phyloP scores from a whole-genome alignment of 2,888 invertebrate genomes.

The Anoncus sp. region DNA sequence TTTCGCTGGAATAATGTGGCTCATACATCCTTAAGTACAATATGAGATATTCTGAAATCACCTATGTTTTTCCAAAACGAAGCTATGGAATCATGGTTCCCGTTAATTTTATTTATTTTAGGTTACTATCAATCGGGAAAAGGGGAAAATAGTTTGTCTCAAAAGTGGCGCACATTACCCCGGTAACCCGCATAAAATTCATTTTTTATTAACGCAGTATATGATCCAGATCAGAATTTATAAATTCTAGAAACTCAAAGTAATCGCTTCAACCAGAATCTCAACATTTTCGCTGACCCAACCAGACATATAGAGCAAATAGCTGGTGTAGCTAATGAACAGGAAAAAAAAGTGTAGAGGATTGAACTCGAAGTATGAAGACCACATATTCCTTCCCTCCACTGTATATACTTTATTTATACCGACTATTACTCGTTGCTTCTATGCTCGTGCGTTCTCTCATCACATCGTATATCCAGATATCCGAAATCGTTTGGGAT shows the following conservation, averaged over 20 bases:
- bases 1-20: too few species aligned
- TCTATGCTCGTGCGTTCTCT: conserved; percentile 28
- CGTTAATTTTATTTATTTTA: too few species aligned
- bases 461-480: conserved; percentile 43
- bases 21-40: too few species aligned
- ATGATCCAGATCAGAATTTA: not conserved
- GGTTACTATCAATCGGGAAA: too few species aligned
- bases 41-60: too few species aligned
- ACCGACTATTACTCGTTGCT: conserved; percentile 19
- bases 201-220: too few species aligned
- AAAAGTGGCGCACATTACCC: too few species aligned
- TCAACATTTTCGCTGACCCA: not conserved
- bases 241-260: not conserved
- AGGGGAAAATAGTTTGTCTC: too few species aligned
- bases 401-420: conserved; percentile 27
- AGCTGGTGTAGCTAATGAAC: conserved; percentile 26
- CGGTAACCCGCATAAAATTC: too few species aligned
- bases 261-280: conserved; percentile 1
- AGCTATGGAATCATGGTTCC: too few species aligned
- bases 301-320: conserved; percentile 1
- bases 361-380: not conserved
- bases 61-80: too few species aligned
- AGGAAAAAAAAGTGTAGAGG: conserved; percentile 23
- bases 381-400: not conserved
- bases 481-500: conserved; percentile 54